phyloP scores from a whole-genome alignment of 2,797 vertebrate genomes.

The Tolypeutes matacus region DNA sequence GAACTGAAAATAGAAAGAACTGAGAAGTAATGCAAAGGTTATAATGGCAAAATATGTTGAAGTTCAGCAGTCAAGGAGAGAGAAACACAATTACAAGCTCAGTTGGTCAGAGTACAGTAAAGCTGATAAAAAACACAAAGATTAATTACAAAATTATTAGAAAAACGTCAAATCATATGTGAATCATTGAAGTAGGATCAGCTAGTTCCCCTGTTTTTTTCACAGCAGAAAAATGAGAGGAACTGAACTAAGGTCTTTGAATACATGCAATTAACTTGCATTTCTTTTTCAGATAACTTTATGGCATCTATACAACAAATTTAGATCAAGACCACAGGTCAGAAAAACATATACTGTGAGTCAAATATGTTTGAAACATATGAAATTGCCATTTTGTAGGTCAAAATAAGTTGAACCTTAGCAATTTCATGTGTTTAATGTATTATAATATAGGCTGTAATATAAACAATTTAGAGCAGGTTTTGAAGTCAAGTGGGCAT shows the following conservation, averaged over 20 bases:
- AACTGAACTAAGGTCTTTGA: constrained; percentile 36
- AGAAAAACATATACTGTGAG: neutral
- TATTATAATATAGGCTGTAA: neutral
- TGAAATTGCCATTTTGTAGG: constrained; percentile 6
- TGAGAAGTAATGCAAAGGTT: constrained; percentile 62
- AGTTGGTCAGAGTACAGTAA: constrained; percentile 79
- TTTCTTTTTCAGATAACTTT: neutral
- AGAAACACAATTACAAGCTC: constrained; percentile 82
- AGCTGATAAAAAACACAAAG: constrained; percentile 77
- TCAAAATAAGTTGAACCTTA: constrained; percentile 30
- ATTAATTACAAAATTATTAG: constrained; percentile 84
- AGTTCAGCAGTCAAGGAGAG: constrained; percentile 76
- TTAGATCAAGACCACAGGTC: neutral
- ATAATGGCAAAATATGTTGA: constrained; percentile 59
- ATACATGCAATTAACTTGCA: neutral
- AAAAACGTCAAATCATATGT: constrained; percentile 64
- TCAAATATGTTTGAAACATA: neutral
- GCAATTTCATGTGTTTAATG: neutral
- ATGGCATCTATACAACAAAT: constrained; percentile 6
- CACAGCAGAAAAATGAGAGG: constrained; percentile 34
- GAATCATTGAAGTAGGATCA: constrained; percentile 56
- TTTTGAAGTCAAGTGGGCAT: constrained; percentile 5
- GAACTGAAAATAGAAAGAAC: constrained; percentile 38
- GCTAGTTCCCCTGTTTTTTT: neutral
- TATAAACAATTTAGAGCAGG: neutral